Conservation (phyloP, 2,888 invertebrate genomes). For the Boloria euphrosyne region DNA sequence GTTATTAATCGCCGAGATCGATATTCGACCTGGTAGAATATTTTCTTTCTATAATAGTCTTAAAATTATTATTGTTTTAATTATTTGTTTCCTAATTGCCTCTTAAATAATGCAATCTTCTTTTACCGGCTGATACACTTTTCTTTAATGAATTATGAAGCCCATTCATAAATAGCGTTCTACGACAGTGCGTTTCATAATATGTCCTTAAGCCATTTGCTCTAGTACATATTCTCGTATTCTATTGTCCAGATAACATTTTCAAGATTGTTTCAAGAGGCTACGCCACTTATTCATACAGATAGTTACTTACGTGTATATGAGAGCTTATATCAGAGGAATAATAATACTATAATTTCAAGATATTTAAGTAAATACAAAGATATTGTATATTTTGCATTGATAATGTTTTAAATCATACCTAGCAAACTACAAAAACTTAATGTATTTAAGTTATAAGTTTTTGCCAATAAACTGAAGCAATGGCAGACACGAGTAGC, state of each 20-base stretch:
- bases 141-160: background rate
- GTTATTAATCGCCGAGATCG: no score
- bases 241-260: background rate
- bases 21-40: no score
- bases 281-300: background rate
- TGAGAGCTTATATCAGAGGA: no score
- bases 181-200: background rate
- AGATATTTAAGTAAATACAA: no score
- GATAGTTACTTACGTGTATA: no score
- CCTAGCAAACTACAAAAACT: background rate
- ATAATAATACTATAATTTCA: no score
- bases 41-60: no score
- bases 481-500: background rate
- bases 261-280: background rate
- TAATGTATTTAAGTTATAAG: background rate
- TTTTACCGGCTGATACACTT: background rate
- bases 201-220: background rate
- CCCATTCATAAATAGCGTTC: background rate
- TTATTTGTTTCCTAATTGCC: background rate
- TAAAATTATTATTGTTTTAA: no score
- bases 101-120: background rate
- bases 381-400: no score
- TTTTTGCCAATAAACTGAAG: slow-evolving; percentile 5
- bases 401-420: no score
- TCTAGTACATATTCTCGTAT: slow-evolving; percentile 1